Conservation (phyloP, 1,140 invertebrate genomes). For the Drosophila nebulosa region DNA sequence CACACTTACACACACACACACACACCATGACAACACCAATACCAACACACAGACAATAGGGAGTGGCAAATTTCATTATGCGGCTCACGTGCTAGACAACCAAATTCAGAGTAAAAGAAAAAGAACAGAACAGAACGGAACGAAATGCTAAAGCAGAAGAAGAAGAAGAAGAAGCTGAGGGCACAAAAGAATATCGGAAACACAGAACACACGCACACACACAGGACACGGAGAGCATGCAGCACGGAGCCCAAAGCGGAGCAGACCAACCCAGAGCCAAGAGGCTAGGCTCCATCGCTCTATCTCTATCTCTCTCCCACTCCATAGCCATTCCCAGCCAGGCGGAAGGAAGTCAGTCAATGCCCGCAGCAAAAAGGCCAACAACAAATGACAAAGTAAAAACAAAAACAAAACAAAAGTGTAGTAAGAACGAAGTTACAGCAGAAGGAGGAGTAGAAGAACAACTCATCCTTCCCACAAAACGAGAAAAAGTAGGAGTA, state of each 20-base stretch:
- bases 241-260: not conserved
- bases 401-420: constrained; percentile 59
- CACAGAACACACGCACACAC: constrained; percentile 26
- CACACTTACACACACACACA: constrained; percentile 15
- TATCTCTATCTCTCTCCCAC: constrained; percentile 1
- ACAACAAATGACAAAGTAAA: constrained; percentile 71
- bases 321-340: constrained; percentile 11
- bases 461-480: not conserved
- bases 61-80: constrained; percentile 75
- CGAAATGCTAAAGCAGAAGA: not conserved
- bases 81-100: constrained; percentile 79
- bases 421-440: not conserved
- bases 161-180: constrained; percentile 11
- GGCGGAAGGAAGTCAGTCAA: constrained; percentile 71
- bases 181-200: constrained; percentile 62
- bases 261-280: constrained; percentile 34
- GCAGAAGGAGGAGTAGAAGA: not conserved
- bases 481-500: not conserved
- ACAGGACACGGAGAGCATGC: constrained; percentile 6
- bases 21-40: constrained; percentile 9
- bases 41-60: constrained; percentile 44
- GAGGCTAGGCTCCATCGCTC: constrained; percentile 38
- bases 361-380: constrained; percentile 67
- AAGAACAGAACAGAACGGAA: constrained; percentile 46
- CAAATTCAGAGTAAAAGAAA: constrained; percentile 71